Evolutionary conservation across 2,113 vertebrate genomes (phyloP).

Genomic region (Bubo bubo): DNA sequence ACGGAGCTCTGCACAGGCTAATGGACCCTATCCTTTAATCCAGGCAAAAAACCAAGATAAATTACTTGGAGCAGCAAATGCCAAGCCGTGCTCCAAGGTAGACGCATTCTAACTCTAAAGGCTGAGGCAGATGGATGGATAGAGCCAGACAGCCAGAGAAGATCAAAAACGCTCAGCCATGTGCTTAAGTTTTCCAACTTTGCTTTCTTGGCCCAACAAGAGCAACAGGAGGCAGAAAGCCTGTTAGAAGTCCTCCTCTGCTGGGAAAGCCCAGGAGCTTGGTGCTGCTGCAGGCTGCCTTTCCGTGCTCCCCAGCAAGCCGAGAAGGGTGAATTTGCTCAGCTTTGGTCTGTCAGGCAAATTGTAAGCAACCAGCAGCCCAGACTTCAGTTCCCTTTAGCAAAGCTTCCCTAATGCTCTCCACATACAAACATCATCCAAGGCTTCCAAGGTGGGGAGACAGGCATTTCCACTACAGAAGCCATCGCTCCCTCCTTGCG

Average conservation of each 20-base stretch:
- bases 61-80: background rate
- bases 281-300: background rate
- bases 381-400: background rate
- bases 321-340: background rate
- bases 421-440: background rate
- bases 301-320: background rate
- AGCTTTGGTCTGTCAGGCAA: background rate
- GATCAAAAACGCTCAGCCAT: background rate
- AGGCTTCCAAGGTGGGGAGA: background rate
- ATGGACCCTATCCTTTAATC: background rate
- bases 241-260: background rate
- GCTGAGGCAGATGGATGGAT: background rate
- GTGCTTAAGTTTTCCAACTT: background rate
- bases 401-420: background rate
- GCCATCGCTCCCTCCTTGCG: background rate
- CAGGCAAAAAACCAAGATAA: background rate
- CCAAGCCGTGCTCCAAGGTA: background rate
- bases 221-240: background rate
- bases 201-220: background rate
- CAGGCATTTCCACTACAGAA: background rate
- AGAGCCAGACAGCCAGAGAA: background rate
- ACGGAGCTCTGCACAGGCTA: background rate
- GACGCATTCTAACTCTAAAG: background rate
- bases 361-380: rapidly evolving
- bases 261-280: background rate